Conservation (phyloP, 2,797 vertebrate genomes). For the Odontamblyopus rebecca region DNA sequence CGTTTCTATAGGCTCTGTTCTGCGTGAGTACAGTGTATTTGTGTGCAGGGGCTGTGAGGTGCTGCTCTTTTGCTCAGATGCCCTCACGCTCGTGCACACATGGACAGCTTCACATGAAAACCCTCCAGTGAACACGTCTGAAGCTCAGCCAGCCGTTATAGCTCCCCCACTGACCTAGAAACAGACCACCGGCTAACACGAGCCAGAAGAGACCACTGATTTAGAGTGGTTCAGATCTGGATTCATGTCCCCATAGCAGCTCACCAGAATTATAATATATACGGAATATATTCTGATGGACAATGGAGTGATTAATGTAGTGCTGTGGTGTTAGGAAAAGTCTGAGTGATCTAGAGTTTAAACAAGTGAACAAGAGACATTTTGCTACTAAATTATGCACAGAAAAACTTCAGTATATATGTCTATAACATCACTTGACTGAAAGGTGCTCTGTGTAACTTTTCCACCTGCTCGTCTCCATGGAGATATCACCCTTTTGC, state of each 20-base stretch:
- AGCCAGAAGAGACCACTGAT: constrained; percentile 34
- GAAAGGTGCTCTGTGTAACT: too few relatives aligned
- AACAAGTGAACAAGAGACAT: not conserved
- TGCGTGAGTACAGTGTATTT: constrained; percentile 4
- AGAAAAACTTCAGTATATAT: too few relatives aligned
- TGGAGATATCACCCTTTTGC: too few relatives aligned
- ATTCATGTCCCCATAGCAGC: not conserved
- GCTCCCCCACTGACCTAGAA: constrained; percentile 75
- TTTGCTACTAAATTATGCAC: not conserved
- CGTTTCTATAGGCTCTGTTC: constrained; percentile 14
- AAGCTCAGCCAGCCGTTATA: constrained; percentile 67
- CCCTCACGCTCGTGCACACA: constrained; percentile 23
- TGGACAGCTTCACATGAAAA: constrained; percentile 34
- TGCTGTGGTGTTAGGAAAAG: not conserved
- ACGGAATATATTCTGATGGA: not conserved
- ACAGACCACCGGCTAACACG: constrained; percentile 65
- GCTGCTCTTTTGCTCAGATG: constrained; percentile 46
- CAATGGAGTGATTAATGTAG: not conserved
- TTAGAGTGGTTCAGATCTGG: constrained; percentile 20
- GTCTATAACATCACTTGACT: too few relatives aligned
- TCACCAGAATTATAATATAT: not conserved
- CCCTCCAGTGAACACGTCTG: constrained; percentile 60
- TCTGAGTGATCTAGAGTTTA: not conserved
- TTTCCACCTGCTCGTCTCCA: too few relatives aligned
- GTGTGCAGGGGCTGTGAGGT: constrained; percentile 29